Evolutionary conservation across 2,797 vertebrate species (phyloP).

Genomic region (Sebastes elongatus): DNA sequence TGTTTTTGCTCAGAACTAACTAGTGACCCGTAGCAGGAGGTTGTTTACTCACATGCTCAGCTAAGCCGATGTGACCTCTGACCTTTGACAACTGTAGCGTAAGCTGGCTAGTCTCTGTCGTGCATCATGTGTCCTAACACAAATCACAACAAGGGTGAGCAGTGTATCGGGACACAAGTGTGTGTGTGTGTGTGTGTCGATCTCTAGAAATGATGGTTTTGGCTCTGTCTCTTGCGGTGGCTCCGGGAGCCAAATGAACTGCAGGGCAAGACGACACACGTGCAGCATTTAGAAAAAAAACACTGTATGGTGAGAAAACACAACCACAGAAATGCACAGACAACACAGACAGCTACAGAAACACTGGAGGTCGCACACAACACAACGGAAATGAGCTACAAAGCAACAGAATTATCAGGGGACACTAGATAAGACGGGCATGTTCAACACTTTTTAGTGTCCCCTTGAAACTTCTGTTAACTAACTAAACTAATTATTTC

Average conservation of each 20-base stretch:
- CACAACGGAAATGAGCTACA: not conserved
- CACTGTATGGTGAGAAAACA: not conserved
- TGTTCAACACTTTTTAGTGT: not conserved
- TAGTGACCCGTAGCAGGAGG: constrained; percentile 15
- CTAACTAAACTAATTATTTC: not conserved
- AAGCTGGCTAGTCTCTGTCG: constrained; percentile 6
- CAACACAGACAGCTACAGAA: not conserved
- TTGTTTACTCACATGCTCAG: constrained; percentile 39
- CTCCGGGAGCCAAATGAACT: not conserved
- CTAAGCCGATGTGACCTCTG: constrained; percentile 41
- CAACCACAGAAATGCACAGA: not conserved
- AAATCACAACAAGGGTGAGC: not conserved
- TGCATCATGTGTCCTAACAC: constrained; percentile 9
- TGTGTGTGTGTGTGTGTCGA: not conserved
- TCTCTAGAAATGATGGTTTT: not conserved
- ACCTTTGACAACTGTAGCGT: constrained; percentile 40
- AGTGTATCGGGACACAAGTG: not conserved
- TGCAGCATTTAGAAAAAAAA: not conserved
- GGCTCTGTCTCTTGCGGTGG: not conserved
- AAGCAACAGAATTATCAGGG: not conserved
- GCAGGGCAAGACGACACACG: not conserved
- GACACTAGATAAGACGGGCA: not conserved
- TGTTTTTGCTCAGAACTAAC: not conserved
- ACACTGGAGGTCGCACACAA: not conserved
- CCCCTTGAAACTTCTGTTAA: not conserved